Percentiles rank a stretch among this genome's conserved stretches.
These are phyloP conservation scores for Druon quercuslanigerum DNA, from an alignment of 1,140 invertebrate species.

Conservation along the genomic window DNA sequence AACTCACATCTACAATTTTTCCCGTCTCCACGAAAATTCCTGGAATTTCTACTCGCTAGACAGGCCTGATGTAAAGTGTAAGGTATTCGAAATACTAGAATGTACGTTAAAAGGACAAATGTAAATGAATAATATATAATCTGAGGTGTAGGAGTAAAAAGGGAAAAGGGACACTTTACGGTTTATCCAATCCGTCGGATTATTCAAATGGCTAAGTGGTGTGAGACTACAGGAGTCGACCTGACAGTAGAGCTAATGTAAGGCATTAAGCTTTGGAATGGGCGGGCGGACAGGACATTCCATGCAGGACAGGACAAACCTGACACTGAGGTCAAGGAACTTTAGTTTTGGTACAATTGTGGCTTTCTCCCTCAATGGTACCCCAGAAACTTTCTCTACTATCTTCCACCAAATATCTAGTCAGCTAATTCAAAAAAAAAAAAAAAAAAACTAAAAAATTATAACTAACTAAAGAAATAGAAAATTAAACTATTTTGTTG, in stretches of 20 bases:
- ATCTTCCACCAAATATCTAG: conserved; percentile 6
- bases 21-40: too few relatives aligned
- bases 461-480: too few relatives aligned
- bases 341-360: conserved; percentile 18
- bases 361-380: conserved; percentile 1
- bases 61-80: too few relatives aligned
- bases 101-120: not conserved
- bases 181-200: conserved; percentile 37
- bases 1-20: too few relatives aligned
- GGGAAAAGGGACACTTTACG: conserved; percentile 19
- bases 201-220: conserved; percentile 43
- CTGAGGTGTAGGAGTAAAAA: not conserved
- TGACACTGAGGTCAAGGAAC: conserved; percentile 36
- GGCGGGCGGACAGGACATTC: conserved; percentile 22
- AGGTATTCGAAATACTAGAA: not conserved
- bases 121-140: conserved; percentile 11
- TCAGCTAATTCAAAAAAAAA: not conserved
- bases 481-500: too few relatives aligned
- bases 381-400: not conserved
- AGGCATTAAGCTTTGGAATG: conserved; percentile 36
- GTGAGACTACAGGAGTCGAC: conserved; percentile 23
- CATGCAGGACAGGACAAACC: conserved; percentile 31
- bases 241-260: conserved; percentile 28
- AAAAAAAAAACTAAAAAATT: too few relatives aligned
- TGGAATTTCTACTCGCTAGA: too few relatives aligned